Percentiles rank a stretch among this genome's conserved stretches.
Evolutionary conservation across 2,797 vertebrate genomes (phyloP).

Genomic region (Danio aesculapii): DNA sequence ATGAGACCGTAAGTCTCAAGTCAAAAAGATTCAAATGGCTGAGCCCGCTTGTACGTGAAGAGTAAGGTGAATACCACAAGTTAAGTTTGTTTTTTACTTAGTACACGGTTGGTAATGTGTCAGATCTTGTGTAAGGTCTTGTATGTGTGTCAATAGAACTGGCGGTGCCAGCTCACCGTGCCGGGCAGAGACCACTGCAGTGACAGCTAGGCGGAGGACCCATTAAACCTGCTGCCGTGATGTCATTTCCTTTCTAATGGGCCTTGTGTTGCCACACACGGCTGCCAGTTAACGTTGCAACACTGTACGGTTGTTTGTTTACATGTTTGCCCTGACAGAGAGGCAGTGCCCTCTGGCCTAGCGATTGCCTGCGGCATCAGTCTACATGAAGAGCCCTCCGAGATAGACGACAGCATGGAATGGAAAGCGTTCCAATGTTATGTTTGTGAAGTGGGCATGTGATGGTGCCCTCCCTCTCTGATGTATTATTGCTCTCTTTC

Average conservation of each 20-base stretch:
- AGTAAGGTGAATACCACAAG: background rate
- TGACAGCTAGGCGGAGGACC: slow-evolving; percentile 31
- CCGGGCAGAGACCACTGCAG: slow-evolving; percentile 39
- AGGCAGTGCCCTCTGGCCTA: slow-evolving; percentile 38
- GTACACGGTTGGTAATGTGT: background rate
- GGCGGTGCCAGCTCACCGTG: slow-evolving; percentile 39
- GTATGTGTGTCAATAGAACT: slow-evolving; percentile 25
- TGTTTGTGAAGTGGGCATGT: slow-evolving; percentile 74
- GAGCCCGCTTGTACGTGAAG: too few relatives aligned
- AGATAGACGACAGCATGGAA: slow-evolving; percentile 56
- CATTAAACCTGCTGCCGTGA: slow-evolving; percentile 43
- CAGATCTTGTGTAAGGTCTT: background rate
- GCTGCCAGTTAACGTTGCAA: background rate
- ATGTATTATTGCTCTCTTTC: slow-evolving; percentile 31
- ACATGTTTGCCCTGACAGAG: slow-evolving; percentile 46
- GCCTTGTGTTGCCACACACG: slow-evolving; percentile 42
- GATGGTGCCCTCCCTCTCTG: slow-evolving; percentile 53
- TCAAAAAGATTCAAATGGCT: too few relatives aligned
- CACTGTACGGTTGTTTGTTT: slow-evolving; percentile 35
- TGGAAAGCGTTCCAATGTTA: slow-evolving; percentile 75
- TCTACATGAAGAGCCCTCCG: slow-evolving; percentile 40
- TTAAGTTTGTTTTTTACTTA: background rate
- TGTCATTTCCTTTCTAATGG: slow-evolving; percentile 48
- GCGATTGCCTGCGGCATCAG: slow-evolving; percentile 25
- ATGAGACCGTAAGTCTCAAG: too few relatives aligned